A percentile compares a stretch with the other conserved stretches of the same genome.
These are phyloP conservation scores for Cinclus cinclus DNA, from an alignment of 2,113 vertebrate species.

Conservation along the genomic window DNA sequence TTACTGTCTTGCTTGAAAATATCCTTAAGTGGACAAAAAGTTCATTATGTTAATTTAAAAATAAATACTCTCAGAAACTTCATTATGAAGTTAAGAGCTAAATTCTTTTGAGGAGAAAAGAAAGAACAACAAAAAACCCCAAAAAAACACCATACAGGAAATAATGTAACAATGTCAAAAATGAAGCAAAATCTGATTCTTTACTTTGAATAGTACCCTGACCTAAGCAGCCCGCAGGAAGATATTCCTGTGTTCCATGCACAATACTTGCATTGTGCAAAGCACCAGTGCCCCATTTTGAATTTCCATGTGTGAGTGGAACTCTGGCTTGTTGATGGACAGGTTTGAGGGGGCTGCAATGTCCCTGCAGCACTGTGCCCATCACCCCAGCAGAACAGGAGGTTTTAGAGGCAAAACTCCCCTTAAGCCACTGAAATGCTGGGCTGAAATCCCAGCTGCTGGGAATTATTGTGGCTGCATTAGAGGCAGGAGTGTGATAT, in stretches of 20 bases:
- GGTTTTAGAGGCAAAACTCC: neutral
- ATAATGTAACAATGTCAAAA: slow-evolving; percentile 39
- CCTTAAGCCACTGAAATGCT: neutral
- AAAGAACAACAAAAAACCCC: neutral
- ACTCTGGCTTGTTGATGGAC: neutral
- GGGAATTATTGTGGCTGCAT: neutral
- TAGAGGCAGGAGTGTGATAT: neutral
- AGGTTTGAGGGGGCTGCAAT: neutral
- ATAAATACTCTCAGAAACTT: neutral
- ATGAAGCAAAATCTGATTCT: slow-evolving; percentile 18
- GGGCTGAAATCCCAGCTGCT: slow-evolving; percentile 14
- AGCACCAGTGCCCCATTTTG: neutral
- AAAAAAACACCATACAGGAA: neutral
- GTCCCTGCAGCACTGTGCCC: neutral
- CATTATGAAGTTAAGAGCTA: neutral
- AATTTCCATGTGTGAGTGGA: neutral
- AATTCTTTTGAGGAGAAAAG: neutral
- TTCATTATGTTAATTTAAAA: neutral
- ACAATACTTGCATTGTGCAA: neutral
- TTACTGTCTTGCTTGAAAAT: neutral
- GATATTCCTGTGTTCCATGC: neutral
- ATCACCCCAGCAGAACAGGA: neutral
- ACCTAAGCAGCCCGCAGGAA: neutral
- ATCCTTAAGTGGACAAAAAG: neutral
- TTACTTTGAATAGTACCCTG: slow-evolving; percentile 22